Evolutionary conservation across 2,113 vertebrate species (phyloP).

Genomic region (Saccopteryx leptura): DNA sequence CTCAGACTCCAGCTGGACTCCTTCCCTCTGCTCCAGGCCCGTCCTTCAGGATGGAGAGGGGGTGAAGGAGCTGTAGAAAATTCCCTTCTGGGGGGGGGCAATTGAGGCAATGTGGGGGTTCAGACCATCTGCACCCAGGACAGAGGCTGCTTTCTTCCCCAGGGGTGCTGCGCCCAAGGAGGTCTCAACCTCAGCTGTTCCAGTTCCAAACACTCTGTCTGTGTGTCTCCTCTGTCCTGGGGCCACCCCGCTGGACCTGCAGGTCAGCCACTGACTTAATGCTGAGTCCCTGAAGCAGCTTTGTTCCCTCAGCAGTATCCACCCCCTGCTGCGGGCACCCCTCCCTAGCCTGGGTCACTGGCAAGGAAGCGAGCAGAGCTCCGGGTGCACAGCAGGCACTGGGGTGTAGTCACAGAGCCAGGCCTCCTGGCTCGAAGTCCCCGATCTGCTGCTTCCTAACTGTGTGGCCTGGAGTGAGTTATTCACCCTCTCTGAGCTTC

Average conservation of each 20-base stretch:
- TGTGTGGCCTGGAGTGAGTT: not conserved
- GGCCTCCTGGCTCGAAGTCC: not conserved
- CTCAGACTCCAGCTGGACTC: not conserved
- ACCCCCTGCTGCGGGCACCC: not conserved
- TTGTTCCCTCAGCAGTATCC: not conserved
- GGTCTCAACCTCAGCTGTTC: not conserved
- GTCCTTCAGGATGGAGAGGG: not conserved
- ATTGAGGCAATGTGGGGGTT: not conserved
- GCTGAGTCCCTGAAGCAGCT: not conserved
- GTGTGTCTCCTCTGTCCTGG: not conserved
- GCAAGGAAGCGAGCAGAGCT: not conserved
- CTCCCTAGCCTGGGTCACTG: not conserved
- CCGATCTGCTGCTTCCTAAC: not conserved
- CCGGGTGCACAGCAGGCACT: not conserved
- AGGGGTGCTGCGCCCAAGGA: not conserved
- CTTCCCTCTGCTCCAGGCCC: not conserved
- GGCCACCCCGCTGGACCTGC: not conserved
- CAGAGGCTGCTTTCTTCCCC: slow-evolving; percentile 27
- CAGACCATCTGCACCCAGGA: not conserved
- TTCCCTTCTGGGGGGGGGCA: not conserved
- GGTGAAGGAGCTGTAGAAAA: not conserved
- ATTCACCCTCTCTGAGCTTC: not conserved
- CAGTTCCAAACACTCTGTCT: not conserved
- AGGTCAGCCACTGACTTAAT: not conserved
- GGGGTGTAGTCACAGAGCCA: not conserved